These are phyloP conservation scores for Charanyca ferruginea DNA, from an alignment of 2,888 invertebrate genomes.

Conservation along the genomic window DNA sequence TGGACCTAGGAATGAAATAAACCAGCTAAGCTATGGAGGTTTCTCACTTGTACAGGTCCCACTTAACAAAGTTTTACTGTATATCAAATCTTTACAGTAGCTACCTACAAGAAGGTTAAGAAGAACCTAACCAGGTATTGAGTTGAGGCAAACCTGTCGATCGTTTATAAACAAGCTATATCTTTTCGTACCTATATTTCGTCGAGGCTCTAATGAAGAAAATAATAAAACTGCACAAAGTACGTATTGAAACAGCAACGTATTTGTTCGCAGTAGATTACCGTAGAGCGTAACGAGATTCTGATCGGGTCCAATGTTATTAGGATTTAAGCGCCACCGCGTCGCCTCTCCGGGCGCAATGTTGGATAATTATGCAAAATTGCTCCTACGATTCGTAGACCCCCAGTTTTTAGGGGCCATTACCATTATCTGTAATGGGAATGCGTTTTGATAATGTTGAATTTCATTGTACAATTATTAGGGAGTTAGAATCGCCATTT, in stretches of 20 bases:
- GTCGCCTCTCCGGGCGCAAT: constrained; percentile 79
- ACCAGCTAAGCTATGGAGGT: too few relatives aligned
- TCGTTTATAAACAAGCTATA: constrained; percentile 3
- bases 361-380: constrained; percentile 90
- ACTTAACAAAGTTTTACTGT: too few relatives aligned
- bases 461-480: constrained; percentile 87
- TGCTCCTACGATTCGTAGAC: constrained; percentile 88
- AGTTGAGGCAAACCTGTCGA: background rate
- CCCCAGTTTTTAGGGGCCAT: constrained; percentile 88
- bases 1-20: too few relatives aligned
- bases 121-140: background rate
- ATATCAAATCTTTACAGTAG: background rate
- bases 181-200: constrained; percentile 6
- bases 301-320: constrained; percentile 88
- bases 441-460: constrained; percentile 89
- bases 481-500: constrained; percentile 78
- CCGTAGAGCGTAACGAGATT: constrained; percentile 87
- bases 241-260: constrained; percentile 76
- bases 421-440: constrained; percentile 89
- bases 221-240: constrained; percentile 62
- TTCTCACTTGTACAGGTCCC: too few relatives aligned
- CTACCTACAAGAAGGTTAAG: background rate
- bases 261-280: constrained; percentile 85
- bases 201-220: constrained; percentile 48
- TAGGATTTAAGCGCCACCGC: constrained; percentile 87